phyloP scores from a whole-genome alignment of 30 jellyfish, hydroid and myxozoan species.

The Pelagia noctiluca region DNA sequence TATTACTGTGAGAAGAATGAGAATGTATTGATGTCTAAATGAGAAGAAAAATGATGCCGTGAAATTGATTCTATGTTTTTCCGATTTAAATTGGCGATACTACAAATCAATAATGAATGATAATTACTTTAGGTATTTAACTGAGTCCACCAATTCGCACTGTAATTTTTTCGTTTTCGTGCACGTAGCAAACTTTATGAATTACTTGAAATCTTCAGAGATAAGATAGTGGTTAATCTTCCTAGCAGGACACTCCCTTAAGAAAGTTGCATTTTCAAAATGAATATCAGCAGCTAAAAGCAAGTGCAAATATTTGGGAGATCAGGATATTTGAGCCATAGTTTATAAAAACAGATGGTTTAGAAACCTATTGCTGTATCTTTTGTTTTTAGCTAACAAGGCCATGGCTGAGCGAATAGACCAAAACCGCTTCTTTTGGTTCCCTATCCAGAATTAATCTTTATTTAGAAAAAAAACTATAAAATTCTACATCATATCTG shows the following conservation, averaged over 20 bases:
- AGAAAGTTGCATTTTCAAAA: not conserved
- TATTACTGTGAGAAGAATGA: conserved; percentile 29
- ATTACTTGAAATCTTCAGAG: not conserved
- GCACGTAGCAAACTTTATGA: not conserved
- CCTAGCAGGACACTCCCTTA: not conserved
- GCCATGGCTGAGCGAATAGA: too few relatives aligned
- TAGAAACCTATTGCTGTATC: not conserved
- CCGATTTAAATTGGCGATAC: not conserved
- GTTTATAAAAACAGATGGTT: not conserved
- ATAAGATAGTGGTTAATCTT: not conserved
- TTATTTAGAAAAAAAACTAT: too few relatives aligned
- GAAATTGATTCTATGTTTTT: not conserved
- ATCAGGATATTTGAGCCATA: not conserved
- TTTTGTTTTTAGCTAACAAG: too few relatives aligned
- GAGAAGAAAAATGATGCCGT: not conserved
- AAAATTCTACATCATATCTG: too few relatives aligned
- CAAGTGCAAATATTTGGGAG: not conserved
- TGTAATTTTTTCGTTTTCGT: not conserved
- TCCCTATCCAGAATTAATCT: too few relatives aligned
- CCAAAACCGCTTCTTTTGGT: too few relatives aligned
- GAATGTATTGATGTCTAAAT: conserved; percentile 4
- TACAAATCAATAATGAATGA: not conserved
- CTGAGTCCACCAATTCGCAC: conserved; percentile 1
- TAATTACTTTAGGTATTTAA: not conserved
- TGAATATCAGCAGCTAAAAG: conserved; percentile 1